Evolutionary conservation across 1,140 invertebrate species (phyloP).

Genomic region (Neodiprion pinetum): DNA sequence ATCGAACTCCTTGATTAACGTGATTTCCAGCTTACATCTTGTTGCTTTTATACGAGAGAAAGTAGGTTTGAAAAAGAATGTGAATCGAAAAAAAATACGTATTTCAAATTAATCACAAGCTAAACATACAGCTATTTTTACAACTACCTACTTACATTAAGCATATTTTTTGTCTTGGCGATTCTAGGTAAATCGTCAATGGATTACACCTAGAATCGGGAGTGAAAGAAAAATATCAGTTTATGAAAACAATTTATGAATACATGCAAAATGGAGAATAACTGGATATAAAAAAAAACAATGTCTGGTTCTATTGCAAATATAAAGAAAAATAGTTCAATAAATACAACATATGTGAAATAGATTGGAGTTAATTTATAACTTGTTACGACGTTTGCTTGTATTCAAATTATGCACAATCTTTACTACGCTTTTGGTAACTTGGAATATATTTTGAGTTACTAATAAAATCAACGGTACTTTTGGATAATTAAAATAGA

Average conservation of each 20-base stretch:
- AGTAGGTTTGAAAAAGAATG: background rate
- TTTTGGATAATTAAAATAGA: too few species aligned
- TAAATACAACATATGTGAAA: too few species aligned
- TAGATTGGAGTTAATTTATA: too few species aligned
- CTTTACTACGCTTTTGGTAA: too few species aligned
- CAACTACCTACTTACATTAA: conserved; percentile 7
- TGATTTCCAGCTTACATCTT: too few species aligned
- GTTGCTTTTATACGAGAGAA: too few species aligned
- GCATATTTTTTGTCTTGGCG: conserved; percentile 2
- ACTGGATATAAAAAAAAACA: conserved; percentile 4
- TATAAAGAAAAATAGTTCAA: too few species aligned
- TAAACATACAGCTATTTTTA: conserved; percentile 3
- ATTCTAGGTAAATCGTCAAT: conserved; percentile 7
- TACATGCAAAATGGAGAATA: background rate
- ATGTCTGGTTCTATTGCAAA: background rate
- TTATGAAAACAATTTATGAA: background rate
- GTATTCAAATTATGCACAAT: too few species aligned
- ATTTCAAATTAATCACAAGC: background rate
- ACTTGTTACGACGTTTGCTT: too few species aligned
- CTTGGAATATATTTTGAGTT: too few species aligned
- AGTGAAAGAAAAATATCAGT: conserved; percentile 7
- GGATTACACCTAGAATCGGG: conserved; percentile 6
- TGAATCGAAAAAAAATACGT: background rate
- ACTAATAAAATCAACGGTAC: too few species aligned
- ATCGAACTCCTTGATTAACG: too few species aligned